Base-by-base conservation (phyloP, 2,797 vertebrate genomes). In the Botia kubotai region DNA sequence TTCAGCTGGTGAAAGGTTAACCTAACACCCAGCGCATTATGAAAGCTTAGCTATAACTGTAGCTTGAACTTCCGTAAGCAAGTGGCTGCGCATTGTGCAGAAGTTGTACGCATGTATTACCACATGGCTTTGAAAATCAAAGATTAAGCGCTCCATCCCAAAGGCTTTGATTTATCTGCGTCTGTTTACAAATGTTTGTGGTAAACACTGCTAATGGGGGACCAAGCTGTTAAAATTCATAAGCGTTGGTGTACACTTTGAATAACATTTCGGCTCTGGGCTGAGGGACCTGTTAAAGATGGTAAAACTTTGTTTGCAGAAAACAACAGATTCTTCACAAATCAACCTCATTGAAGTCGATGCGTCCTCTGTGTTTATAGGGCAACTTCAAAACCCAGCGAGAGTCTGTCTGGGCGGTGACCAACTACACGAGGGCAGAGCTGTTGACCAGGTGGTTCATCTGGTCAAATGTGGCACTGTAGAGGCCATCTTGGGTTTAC, bases 321-420 rank as follows among this genome's bases (percentile, higher is more conserved):
- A 43, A 43, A 43, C 39, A 43, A 43, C 1, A 43, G 39, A 43
- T 43, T 43, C 23, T 26, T 26, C 23, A 26, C 23, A 26, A 26
- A 26, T 26, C 23, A 26, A 26, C 23, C 23, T 26, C 23, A 46
- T 46, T 46, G 43, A 2, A 46, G 10, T 46, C 43, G 2, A 46
- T 46, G 8, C 2, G 43, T 46, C 43, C 10, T 46, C 43, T 2
- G 10, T 58, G 33, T 14, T 57, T 78, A 82, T 88, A 98, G 98
- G 97, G 96, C 50, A 95, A 97, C 53, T 97, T 96, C 83, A 96
- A 94, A 88, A 95, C 96, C 21, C 96, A 98, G 86, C 94, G 94
- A 65, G 97, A 98, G 75, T 96, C 93, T 0, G 91, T 97, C 43
- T 97, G 95, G 97, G 95, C 92, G 0, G 93, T 98, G 77, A 96